Evolutionary conservation across 2,113 vertebrate species (phyloP).

Genomic region (Rattus rattus): DNA sequence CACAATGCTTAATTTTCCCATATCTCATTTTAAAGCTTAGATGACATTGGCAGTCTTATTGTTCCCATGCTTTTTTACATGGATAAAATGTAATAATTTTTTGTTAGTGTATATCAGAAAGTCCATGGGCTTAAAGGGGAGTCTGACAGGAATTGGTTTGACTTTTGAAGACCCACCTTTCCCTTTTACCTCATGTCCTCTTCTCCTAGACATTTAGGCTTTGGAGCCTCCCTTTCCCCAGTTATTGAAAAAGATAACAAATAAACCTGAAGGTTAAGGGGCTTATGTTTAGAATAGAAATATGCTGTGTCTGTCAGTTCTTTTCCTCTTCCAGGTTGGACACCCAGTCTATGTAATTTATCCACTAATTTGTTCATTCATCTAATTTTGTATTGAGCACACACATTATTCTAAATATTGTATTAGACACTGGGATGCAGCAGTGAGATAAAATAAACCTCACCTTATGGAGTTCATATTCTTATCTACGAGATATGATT

Average conservation of each 20-base stretch:
- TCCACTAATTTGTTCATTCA: not conserved
- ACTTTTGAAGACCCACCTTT: not conserved
- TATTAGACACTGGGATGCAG: not conserved
- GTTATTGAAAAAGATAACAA: not conserved
- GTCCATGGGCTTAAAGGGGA: not conserved
- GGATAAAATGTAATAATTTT: not conserved
- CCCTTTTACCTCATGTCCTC: not conserved
- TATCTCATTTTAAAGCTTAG: conserved; percentile 28
- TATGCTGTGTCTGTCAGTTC: not conserved
- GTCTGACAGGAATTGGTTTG: not conserved
- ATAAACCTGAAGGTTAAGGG: not conserved
- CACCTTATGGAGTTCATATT: not conserved
- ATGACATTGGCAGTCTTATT: not conserved
- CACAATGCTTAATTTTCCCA: not conserved
- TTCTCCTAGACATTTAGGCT: conserved; percentile 16
- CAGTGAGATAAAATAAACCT: not conserved
- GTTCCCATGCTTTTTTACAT: not conserved
- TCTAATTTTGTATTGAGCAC: not conserved
- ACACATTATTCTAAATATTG: not conserved
- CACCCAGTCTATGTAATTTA: not conserved
- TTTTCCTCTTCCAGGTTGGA: not conserved
- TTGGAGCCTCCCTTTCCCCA: not conserved
- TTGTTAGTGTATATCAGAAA: not conserved
- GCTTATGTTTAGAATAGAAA: not conserved
- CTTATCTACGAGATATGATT: conserved; percentile 28